Evolutionary conservation across 1,140 invertebrate genomes (phyloP).

Genomic region (Polyergus mexicanus): DNA sequence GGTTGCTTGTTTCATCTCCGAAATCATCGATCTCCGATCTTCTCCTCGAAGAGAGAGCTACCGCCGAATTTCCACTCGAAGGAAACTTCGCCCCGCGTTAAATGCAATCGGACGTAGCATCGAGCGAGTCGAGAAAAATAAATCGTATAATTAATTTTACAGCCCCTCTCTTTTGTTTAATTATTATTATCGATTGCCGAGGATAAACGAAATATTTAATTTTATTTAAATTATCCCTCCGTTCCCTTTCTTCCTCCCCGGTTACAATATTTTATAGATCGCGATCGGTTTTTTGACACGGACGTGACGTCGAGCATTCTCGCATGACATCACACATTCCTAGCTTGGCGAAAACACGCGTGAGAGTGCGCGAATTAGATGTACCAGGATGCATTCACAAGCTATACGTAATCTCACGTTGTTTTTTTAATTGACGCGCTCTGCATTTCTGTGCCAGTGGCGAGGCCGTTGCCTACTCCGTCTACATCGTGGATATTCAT

Average conservation of each 20-base stretch:
- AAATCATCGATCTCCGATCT: slow-evolving; percentile 60
- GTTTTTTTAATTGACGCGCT: slow-evolving; percentile 56
- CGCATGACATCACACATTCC: slow-evolving; percentile 4
- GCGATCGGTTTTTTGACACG: slow-evolving; percentile 8
- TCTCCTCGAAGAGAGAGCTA: slow-evolving; percentile 30
- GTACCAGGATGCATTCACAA: slow-evolving; percentile 21
- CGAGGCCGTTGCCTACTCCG: slow-evolving; percentile 62
- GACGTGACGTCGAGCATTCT: neutral
- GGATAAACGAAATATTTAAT: neutral
- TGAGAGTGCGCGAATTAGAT: slow-evolving; percentile 68
- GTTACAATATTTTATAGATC: neutral
- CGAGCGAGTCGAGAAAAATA: slow-evolving; percentile 21
- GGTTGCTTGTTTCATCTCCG: slow-evolving; percentile 45
- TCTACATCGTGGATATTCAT: slow-evolving; percentile 69
- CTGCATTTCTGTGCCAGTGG: slow-evolving; percentile 58
- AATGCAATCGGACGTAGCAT: neutral
- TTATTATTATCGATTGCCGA: neutral
- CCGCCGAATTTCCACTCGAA: slow-evolving; percentile 44
- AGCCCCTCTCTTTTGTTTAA: neutral
- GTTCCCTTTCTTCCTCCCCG: neutral
- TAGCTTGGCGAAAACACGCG: slow-evolving; percentile 12
- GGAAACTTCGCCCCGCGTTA: slow-evolving; percentile 47
- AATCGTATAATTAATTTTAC: slow-evolving; percentile 44
- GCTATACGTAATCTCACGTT: slow-evolving; percentile 46
- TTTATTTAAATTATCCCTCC: neutral